Base-by-base conservation (phyloP, 2,888 invertebrate species). In the Heliconius ismenius region DNA sequence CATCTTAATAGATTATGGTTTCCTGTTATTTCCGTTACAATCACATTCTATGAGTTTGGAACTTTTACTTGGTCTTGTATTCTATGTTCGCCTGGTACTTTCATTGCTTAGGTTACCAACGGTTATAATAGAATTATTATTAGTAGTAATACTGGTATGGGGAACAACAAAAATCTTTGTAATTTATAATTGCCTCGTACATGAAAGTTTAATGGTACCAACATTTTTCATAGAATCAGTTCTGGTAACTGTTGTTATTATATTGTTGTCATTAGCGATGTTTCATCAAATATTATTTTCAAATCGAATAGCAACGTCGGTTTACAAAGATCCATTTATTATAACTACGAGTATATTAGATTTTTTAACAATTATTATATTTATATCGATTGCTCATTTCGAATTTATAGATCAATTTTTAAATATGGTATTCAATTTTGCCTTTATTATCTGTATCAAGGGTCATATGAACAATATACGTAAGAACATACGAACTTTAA, bases 181-280 rank as follows among this genome's bases (percentile, higher is more conserved):
- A 58, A 7, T 28, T 54, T n/a, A 58, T 32, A 21, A 54, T 58
- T 2, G 15, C 54, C 28, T 54, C 26, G 69, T 69, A 69, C 32
- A 32, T 32, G 49, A 18, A 43, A 9, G 4, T 11, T 24, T 13
- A 15, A 24, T 68, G 54, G 13, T 58, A 70, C 28, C 32, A 70
- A 32, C 11, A 58, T 32, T 28, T 54, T 54, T 69, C 21, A 9
- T 54, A 21, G 10, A 49, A 69, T 4, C 28, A 69, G 18, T 69
- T 49, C 54, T n/a, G 18, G 21, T 28, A 69, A 69, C 43, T 18
- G 15, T 32, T 32, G 15, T 63, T 26, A 32, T n/a, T 24, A 11
- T 54, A n/a, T 49, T 69, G 69, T 21, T 69, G 28, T 54, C 54
- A 69, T 54, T 21, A 54, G 69, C 49, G 69, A 54, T 69, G 49